Evolutionary conservation across 2,797 vertebrate species (phyloP), one percentile per base, ranked within the genome.

Genomic region (Anomalospiza imberbis): DNA sequence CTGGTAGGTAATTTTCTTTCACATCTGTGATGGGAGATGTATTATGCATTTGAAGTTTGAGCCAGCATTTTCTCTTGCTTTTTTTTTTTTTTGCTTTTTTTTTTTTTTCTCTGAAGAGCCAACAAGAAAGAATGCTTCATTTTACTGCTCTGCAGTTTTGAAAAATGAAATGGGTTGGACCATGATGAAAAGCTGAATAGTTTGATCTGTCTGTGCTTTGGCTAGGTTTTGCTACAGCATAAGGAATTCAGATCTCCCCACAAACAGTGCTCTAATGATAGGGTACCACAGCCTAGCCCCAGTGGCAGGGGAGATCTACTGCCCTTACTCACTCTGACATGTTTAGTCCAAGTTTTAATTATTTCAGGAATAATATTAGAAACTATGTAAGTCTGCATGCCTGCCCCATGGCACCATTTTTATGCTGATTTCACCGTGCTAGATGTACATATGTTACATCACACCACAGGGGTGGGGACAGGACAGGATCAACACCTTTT

Each of bases 141-240:
- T 90, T 94, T 81, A 88, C 68, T 60, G 40, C 70, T 84, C 67
- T 90, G 73, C 36, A 91, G 53, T 91, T 95, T 92, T 44, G 67
- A 66, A 81, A 91, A 89, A 65, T 79, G 29, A 48, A 93, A 74
- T 29, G 25, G 15, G n/a, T n/a, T 90, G 74, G 51, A 73, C 70
- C n/a, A 50, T 81, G 67, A 51, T 48, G 61, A 87, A 92, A 96
- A 85, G 74, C 55, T 79, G 60, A 76, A 71, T 34, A 60, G 45
- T 54, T 79, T 63, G 57, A 60, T 92, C 60, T 66, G 36, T 58
- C 89, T 73, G 67, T 80, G 61, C 89, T 89, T 81, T 75, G 91
- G 61, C 45, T 65, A 38, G 32, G 29, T 72, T 72, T 61, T 88
- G 65, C 50, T 91, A 10, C 40, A 94, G 54, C 38, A 54, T 34